phyloP scores from a whole-genome alignment of 2,888 invertebrate genomes.

The Drosophila melanocephala region DNA sequence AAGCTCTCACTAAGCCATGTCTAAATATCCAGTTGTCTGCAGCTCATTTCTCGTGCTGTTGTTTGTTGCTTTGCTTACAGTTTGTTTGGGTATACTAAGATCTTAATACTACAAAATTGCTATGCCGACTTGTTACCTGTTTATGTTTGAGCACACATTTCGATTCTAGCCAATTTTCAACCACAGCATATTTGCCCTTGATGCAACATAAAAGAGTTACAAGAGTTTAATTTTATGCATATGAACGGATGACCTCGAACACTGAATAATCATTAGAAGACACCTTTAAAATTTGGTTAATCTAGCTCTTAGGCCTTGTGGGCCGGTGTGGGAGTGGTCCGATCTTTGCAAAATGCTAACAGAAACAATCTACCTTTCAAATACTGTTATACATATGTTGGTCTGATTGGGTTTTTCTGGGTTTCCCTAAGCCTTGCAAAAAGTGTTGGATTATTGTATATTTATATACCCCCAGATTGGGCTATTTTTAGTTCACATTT shows the following conservation, averaged over 20 bases:
- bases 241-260: not conserved
- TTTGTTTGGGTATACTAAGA: constrained; percentile 24
- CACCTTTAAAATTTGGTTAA: not conserved
- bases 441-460: not conserved
- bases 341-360: not conserved
- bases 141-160: constrained; percentile 13
- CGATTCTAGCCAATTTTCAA: not conserved
- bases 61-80: constrained; percentile 61
- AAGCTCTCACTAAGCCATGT: constrained; percentile 61
- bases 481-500: not conserved
- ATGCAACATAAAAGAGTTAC: not conserved
- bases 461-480: not conserved
- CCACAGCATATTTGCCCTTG: not conserved
- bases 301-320: not conserved
- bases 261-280: not conserved
- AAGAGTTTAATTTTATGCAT: not conserved
- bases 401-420: not conserved
- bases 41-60: constrained; percentile 65
- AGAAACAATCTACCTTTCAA: not conserved
- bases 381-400: not conserved
- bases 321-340: not conserved
- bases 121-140: constrained; percentile 25
- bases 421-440: not conserved
- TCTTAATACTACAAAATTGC: constrained; percentile 12
- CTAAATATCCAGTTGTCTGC: constrained; percentile 56